phyloP scores from a whole-genome alignment of 2,888 invertebrate genomes.

The Ceratothoa steindachneri region DNA sequence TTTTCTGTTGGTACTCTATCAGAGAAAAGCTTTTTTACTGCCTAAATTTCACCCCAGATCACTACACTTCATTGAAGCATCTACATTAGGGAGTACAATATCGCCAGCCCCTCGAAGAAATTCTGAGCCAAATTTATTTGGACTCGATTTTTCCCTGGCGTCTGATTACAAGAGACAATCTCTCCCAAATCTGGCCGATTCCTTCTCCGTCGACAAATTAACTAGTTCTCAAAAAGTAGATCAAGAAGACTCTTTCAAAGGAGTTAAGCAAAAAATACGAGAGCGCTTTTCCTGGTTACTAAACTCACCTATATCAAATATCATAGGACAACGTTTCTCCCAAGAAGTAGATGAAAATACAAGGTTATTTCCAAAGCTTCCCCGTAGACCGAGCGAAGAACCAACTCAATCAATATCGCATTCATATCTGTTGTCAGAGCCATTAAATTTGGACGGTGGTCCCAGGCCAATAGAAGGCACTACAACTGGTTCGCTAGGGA shows the following conservation, averaged over 20 bases:
- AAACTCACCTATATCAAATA: neutral
- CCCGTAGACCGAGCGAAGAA: neutral
- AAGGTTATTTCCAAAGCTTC: neutral
- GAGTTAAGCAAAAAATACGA: neutral
- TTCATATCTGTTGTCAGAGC: no score
- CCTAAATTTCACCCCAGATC: neutral
- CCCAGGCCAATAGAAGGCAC: neutral
- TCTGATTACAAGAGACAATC: neutral
- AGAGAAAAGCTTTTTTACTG: neutral
- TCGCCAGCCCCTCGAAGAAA: neutral
- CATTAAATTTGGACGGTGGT: neutral
- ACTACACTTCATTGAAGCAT: neutral
- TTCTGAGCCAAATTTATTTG: slow-evolving; percentile 5
- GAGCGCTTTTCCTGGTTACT: neutral
- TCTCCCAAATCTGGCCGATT: neutral
- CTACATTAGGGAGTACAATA: neutral
- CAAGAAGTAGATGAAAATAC: neutral
- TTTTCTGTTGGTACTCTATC: neutral
- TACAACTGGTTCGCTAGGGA: no score
- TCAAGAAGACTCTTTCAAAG: neutral
- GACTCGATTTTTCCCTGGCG: neutral
- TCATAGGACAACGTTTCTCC: neutral
- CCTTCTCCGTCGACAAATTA: neutral
- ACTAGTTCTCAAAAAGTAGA: slow-evolving; percentile 5
- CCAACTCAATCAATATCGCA: neutral